Evolutionary conservation across 2,113 vertebrate genomes (phyloP).

Genomic region (Condylura cristata): DNA sequence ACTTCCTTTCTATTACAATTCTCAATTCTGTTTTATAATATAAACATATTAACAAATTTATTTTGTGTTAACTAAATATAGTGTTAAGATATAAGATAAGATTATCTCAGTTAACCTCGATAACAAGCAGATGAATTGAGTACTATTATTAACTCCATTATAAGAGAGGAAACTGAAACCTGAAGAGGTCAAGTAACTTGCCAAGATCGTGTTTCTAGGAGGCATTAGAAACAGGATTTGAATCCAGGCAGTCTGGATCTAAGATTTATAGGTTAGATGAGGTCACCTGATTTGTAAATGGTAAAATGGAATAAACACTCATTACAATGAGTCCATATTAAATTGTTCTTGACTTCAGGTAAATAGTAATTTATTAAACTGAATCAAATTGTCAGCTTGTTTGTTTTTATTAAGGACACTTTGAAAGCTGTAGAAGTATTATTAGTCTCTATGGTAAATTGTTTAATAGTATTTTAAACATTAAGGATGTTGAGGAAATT

Average conservation of each 20-base stretch:
- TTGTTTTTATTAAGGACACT: not conserved
- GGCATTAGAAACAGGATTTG: not conserved
- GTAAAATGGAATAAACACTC: not conserved
- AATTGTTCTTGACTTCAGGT: not conserved
- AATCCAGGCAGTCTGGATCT: not conserved
- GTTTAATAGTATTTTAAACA: not conserved
- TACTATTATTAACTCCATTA: constrained; percentile 4
- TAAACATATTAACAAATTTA: not conserved
- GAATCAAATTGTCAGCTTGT: not conserved
- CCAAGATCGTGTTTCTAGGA: not conserved
- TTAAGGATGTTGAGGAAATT: not conserved
- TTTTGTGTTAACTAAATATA: not conserved
- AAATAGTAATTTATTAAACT: not conserved
- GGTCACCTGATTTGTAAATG: not conserved
- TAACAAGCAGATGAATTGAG: constrained; percentile 7
- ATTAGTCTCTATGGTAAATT: not conserved
- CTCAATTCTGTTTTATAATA: not conserved
- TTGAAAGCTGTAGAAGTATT: not conserved
- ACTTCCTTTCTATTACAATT: not conserved
- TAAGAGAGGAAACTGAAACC: not conserved
- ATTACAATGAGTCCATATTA: not conserved
- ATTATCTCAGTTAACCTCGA: not conserved
- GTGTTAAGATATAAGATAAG: not conserved
- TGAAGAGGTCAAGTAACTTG: constrained; percentile 5
- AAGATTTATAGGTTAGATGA: not conserved